Base-by-base conservation (phyloP, 2,797 vertebrate species). In the Limnodromus scolopaceus region DNA sequence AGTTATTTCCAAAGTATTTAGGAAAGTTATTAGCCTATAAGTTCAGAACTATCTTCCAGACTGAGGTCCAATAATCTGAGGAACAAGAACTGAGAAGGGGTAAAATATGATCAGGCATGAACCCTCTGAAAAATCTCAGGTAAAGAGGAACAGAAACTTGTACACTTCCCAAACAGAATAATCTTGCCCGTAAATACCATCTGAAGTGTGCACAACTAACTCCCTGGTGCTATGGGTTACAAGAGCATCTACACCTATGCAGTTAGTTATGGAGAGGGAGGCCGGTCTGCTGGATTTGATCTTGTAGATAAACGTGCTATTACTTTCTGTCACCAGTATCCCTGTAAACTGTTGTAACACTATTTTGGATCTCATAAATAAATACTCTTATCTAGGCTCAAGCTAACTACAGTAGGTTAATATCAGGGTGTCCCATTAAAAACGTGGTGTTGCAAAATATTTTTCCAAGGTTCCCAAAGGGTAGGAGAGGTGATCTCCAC, bases 71-170 rank as follows among this genome's bases (percentile, higher is more conserved):
- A 27, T 32, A 68, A 75, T 30, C 10, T 64, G 30, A 84, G 23
- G 12, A 74, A 60, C 30, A 74, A 75, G 34, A 91, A 39, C 13
- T 27, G 24, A 69, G 48, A 76, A 51, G 23, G 27, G 11, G 13
- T 13, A 46, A 90, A 81, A 46, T 43, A 45, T 0, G 0, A 25
- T n/a, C 13, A 16, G 5, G 2, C 11, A 36, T 19, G 6, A 85
- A 34, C 9, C 4, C 7, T 76, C 41, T 61, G 32, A 58, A 4
- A 69, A 70, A 60, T 7, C 5, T 39, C n/a, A 34, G 36, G 16
- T 41, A 65, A 91, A 84, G 25, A 82, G 8, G 16, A 91, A 10
- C 5, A 78, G 17, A 91, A 57, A 4, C 34, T 58, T 82, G 7
- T 25, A 48, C 6, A 18, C 4, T 22, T 36, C 30, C 30, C 8